Evolutionary conservation across 1,140 invertebrate species (phyloP).

Genomic region (Drosophila miranda): DNA sequence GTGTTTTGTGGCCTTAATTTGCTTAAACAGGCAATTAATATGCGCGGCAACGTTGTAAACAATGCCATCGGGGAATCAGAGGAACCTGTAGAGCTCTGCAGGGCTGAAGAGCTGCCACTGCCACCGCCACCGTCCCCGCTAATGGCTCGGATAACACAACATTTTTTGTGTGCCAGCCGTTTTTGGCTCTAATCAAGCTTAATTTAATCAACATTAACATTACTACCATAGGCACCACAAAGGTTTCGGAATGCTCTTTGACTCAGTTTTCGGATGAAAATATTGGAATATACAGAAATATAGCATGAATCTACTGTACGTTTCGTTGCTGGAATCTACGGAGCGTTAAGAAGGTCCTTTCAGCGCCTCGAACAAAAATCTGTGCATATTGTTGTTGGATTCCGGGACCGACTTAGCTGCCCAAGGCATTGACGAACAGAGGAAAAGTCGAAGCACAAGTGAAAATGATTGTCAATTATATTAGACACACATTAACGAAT

Average conservation of each 20-base stretch:
- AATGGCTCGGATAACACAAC: slow-evolving; percentile 56
- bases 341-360: no score
- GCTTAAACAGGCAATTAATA: slow-evolving; percentile 78
- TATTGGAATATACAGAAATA: no score
- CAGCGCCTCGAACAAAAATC: no score
- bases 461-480: no score
- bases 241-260: not conserved
- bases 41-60: slow-evolving; percentile 75
- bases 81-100: slow-evolving; percentile 4
- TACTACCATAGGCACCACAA: slow-evolving; percentile 4
- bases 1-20: slow-evolving; percentile 72
- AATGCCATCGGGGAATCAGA: slow-evolving; percentile 50
- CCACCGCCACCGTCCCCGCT: slow-evolving; percentile 12
- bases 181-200: slow-evolving; percentile 34
- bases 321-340: no score
- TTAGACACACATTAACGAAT: no score
- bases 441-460: no score
- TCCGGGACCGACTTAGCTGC: no score
- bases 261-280: no score
- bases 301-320: no score
- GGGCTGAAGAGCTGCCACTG: not conserved
- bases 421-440: no score
- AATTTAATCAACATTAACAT: slow-evolving; percentile 57
- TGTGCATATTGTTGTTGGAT: no score
- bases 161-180: not conserved